Evolutionary conservation across 2,797 vertebrate species (phyloP), one percentile per base, ranked within the genome.

Genomic region (Myoxocephalus aenaeus): DNA sequence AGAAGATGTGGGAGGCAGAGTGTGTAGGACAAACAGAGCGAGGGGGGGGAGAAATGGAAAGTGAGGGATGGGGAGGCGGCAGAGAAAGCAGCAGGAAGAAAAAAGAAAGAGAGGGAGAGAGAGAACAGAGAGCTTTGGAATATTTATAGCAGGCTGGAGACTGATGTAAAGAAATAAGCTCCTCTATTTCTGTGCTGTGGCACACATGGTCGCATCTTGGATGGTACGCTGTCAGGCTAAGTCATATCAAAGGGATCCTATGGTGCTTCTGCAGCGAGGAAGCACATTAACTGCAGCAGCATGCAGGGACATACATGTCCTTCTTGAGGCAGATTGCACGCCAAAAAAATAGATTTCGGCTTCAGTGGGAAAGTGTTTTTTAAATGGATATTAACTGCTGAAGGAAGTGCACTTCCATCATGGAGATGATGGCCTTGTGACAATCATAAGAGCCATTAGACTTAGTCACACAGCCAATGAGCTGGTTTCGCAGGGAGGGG

Each of bases 141-240:
- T 93, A 94, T 93, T 93, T 92, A 92, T 93, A 92, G 92, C 87
- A 75, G 70, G 82, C 78, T 84, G 77, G 70, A 86, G 85, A 87
- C 77, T 76, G 81, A 87, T 87, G 85, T 74, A 74, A 87, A 90
- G 86, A 92, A 93, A 92, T 87, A 90, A 92, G 91, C 89, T 93
- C 71, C 85, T 89, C 89, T 88, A 85, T 90, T 89, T 91, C 85
- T 74, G 83, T 71, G 83, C 85, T 63, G 75, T 84, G 86, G 82
- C 88, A 88, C 89, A 90, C 89, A 72, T 38, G 64, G 74, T 70
- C 58, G 75, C 75, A 83, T 86, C 87, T 75, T 29, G 51, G 86
- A 89, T 87, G 86, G 89, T 84, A 51, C 62, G 70, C 92, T 91
- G 90, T 90, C 90, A 89, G 83, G 56, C 77, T n/a, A 9, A 83